Percentiles rank a stretch among this genome's conserved stretches.
Evolutionary conservation across 2,113 vertebrate genomes (phyloP).

Genomic region (Hipposideros armiger): DNA sequence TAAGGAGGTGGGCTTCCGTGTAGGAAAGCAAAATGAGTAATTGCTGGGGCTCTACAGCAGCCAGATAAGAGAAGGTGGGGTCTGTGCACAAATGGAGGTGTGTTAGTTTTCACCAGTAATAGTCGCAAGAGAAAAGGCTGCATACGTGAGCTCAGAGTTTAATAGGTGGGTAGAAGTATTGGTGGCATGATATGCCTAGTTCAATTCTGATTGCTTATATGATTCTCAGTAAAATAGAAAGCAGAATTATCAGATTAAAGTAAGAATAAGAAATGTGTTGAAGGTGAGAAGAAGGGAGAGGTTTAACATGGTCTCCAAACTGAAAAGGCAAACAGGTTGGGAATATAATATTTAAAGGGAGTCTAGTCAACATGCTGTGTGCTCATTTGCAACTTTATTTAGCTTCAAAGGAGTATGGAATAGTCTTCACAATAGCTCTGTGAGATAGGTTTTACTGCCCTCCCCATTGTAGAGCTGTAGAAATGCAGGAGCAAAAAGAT

Average conservation of each 20-base stretch:
- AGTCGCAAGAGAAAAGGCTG: not conserved
- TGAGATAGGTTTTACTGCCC: not conserved
- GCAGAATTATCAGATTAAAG: not conserved
- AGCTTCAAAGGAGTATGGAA: not conserved
- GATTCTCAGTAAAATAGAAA: not conserved
- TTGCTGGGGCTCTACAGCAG: not conserved
- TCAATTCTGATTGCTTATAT: not conserved
- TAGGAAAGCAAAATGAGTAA: not conserved
- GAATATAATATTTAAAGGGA: not conserved
- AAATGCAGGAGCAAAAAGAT: not conserved
- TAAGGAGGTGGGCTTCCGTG: not conserved
- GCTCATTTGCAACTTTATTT: not conserved
- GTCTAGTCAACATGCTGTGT: not conserved
- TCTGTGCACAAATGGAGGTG: not conserved
- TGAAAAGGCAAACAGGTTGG: not conserved
- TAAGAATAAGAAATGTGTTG: not conserved
- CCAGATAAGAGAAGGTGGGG: not conserved
- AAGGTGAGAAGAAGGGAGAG: not conserved
- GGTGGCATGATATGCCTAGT: accelerated
- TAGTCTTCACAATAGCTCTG: not conserved
- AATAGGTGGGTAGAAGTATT: not conserved
- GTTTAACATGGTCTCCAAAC: not conserved
- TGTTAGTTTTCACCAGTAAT: not conserved
- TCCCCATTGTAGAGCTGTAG: not conserved
- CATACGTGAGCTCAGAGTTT: too few species aligned